phyloP scores from a whole-genome alignment of 2,797 vertebrate genomes.

The Coregonus suidteri region DNA sequence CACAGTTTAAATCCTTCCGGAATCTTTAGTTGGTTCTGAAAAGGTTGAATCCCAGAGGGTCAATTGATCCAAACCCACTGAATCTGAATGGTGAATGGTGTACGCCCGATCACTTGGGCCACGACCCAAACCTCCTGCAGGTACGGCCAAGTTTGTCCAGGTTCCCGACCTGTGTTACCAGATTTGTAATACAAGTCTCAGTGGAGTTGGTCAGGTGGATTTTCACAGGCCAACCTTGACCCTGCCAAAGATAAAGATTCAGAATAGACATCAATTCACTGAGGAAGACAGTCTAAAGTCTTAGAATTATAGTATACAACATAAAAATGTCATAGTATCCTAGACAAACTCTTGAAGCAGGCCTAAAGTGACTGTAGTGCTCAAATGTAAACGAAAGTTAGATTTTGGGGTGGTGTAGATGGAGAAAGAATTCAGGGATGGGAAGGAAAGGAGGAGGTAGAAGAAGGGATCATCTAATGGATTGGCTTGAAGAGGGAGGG shows the following conservation, averaged over 20 bases:
- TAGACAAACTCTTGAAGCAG: too few relatives aligned
- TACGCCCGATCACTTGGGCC: not conserved
- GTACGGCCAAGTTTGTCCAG: not conserved
- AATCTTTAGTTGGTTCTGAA: slow-evolving; percentile 2
- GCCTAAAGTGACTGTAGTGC: not conserved
- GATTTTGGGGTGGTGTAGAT: not conserved
- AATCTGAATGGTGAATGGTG: not conserved
- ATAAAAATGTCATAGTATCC: too few relatives aligned
- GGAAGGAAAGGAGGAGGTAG: slow-evolving; percentile 12
- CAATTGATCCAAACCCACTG: not conserved
- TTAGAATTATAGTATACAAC: too few relatives aligned
- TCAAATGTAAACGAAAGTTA: not conserved
- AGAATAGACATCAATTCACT: not conserved
- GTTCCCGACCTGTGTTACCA: not conserved
- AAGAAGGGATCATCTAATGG: slow-evolving; percentile 58
- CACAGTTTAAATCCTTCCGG: not conserved
- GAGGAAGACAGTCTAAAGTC: not conserved
- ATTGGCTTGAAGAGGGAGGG: slow-evolving; percentile 48
- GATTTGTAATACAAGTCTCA: not conserved
- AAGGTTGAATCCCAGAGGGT: not conserved
- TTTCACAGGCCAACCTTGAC: slow-evolving; percentile 3
- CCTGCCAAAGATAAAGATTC: not conserved
- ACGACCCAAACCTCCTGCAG: not conserved
- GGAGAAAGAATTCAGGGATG: not conserved
- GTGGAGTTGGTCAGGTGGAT: not conserved